Conservation (phyloP, 2,113 vertebrate species). For the Nesoenas mayeri region DNA sequence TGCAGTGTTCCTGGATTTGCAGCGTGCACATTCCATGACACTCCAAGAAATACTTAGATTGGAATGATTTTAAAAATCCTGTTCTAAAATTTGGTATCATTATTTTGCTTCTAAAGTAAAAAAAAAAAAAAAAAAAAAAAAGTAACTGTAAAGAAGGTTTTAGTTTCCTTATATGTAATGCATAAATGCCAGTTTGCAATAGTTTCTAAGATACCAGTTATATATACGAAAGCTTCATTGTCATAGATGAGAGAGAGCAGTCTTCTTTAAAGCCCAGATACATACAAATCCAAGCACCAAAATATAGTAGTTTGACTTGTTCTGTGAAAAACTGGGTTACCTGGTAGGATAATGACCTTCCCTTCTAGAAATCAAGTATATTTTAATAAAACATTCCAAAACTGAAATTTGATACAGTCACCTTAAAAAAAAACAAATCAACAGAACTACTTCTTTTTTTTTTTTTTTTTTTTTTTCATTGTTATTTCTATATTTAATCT, state of each 20-base stretch:
- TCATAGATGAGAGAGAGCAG: neutral
- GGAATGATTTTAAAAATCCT: neutral
- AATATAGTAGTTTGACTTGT: neutral
- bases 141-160: neutral
- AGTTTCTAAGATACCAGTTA: conserved; percentile 29
- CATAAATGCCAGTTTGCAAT: neutral
- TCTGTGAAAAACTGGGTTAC: neutral
- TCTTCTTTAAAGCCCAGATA: neutral
- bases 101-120: neutral
- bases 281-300: neutral
- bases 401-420: neutral
- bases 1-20: neutral
- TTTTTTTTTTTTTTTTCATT: neutral
- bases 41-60: neutral
- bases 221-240: neutral
- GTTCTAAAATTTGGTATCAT: neutral
- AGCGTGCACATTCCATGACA: neutral
- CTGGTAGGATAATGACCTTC: neutral
- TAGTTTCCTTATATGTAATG: neutral
- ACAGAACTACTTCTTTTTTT: neutral
- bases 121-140: neutral
- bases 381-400: neutral
- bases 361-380: neutral
- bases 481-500: neutral
- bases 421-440: neutral